phyloP scores from a whole-genome alignment of 1,140 invertebrate species.

The Teleopsis dalmanni region DNA sequence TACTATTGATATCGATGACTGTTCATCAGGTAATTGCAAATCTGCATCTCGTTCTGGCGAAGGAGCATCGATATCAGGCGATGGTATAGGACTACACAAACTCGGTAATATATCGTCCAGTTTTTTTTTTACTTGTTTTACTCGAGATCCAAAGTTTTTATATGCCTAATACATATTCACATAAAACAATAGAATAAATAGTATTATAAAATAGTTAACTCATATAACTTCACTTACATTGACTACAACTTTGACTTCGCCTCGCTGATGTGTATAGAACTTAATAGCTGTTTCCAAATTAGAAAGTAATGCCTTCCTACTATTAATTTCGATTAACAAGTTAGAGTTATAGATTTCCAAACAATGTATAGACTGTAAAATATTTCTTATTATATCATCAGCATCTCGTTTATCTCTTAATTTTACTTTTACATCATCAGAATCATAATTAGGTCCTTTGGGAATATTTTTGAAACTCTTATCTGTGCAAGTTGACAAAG shows the following conservation, averaged over 20 bases:
- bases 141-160: slow-evolving; percentile 79
- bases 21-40: slow-evolving; percentile 58
- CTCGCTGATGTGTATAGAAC: slow-evolving; percentile 81
- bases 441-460: slow-evolving; percentile 35
- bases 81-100: slow-evolving; percentile 62
- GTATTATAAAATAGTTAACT: not conserved
- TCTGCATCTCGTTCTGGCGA: slow-evolving; percentile 76
- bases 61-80: slow-evolving; percentile 71
- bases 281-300: slow-evolving; percentile 70
- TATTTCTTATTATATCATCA: slow-evolving; percentile 79
- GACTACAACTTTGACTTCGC: slow-evolving; percentile 86
- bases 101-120: slow-evolving; percentile 65
- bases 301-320: slow-evolving; percentile 66
- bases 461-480: slow-evolving; percentile 42
- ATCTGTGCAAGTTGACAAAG: slow-evolving; percentile 37
- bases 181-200: slow-evolving; percentile 4
- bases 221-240: slow-evolving; percentile 61
- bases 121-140: slow-evolving; percentile 77
- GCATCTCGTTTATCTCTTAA: slow-evolving; percentile 66
- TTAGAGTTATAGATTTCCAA: slow-evolving; percentile 74
- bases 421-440: slow-evolving; percentile 33
- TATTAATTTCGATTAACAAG: slow-evolving; percentile 73
- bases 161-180: slow-evolving; percentile 61
- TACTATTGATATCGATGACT: slow-evolving; percentile 25
- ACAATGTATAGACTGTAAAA: slow-evolving; percentile 70